Percentiles rank a stretch among this genome's conserved stretches.
Evolutionary conservation across 2,888 invertebrate species (phyloP).

Genomic region (Sminthurinus aureus): DNA sequence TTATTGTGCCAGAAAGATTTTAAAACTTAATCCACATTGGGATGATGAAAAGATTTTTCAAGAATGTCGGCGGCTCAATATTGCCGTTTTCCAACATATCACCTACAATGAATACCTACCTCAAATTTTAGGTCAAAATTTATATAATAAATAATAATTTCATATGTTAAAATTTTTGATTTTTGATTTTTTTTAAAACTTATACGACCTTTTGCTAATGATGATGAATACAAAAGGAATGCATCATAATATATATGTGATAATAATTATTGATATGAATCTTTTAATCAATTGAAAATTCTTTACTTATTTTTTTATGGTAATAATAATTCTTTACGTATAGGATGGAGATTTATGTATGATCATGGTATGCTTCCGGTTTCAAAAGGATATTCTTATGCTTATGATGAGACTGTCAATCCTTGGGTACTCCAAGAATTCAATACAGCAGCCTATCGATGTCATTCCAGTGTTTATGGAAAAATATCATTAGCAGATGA

Average conservation of each 20-base stretch:
- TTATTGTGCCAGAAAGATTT: slow-evolving; percentile 52
- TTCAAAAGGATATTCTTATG: slow-evolving; percentile 61
- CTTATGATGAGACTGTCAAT: slow-evolving; percentile 60
- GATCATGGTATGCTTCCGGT: slow-evolving; percentile 59
- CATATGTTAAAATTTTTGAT: too few relatives aligned
- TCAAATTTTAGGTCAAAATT: slow-evolving; percentile 51
- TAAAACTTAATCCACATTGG: slow-evolving; percentile 53
- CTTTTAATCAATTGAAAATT: background rate
- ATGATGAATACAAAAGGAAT: too few relatives aligned
- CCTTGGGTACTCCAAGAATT: slow-evolving; percentile 61
- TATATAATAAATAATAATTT: too few relatives aligned
- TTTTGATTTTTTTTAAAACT: too few relatives aligned
- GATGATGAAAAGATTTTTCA: slow-evolving; percentile 56
- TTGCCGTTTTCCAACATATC: slow-evolving; percentile 57
- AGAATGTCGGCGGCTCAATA: slow-evolving; percentile 52
- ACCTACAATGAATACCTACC: slow-evolving; percentile 56
- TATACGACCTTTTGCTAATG: too few relatives aligned
- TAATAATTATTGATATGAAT: background rate
- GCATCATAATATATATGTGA: too few relatives aligned
- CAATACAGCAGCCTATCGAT: slow-evolving; percentile 61
- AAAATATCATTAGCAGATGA: slow-evolving; percentile 54
- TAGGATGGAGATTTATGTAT: slow-evolving; percentile 56
- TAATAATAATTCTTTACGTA: background rate
- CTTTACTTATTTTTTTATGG: background rate
- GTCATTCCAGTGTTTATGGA: slow-evolving; percentile 56